phyloP scores from a whole-genome alignment of 2,888 invertebrate species.

The Palloptera scutellata region DNA sequence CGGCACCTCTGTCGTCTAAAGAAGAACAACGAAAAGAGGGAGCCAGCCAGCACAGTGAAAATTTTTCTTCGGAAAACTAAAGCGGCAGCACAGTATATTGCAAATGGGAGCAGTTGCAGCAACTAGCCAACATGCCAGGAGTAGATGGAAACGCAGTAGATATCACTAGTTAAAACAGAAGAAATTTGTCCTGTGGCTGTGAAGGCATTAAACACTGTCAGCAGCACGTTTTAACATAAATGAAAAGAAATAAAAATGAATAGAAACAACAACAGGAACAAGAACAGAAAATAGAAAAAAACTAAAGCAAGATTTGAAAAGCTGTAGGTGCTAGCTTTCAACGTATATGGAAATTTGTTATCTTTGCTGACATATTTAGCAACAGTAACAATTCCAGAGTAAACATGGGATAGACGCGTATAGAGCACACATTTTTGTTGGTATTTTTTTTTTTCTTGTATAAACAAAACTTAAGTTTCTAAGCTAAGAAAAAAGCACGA shows the following conservation, averaged over 20 bases:
- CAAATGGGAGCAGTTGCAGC: not conserved
- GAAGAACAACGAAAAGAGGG: constrained; percentile 15
- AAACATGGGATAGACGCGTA: too few species aligned
- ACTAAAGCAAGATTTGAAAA: constrained; percentile 1
- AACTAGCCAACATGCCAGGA: not conserved
- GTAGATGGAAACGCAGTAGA: constrained; percentile 12
- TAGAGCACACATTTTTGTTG: too few species aligned
- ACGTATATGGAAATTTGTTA: too few species aligned
- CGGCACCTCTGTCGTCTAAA: constrained; percentile 1
- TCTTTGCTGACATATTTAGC: too few species aligned
- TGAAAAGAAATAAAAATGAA: constrained; percentile 17
- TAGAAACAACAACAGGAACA: constrained; percentile 22
- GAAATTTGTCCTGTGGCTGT: constrained; percentile 41
- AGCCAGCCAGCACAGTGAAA: constrained; percentile 11
- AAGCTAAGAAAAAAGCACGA: too few species aligned
- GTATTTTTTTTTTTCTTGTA: too few species aligned
- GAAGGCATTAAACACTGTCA: constrained; percentile 41
- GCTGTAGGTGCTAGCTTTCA: too few species aligned
- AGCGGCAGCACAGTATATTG: not conserved
- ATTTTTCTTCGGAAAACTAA: constrained; percentile 7
- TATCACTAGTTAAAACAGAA: constrained; percentile 27
- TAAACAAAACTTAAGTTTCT: too few species aligned
- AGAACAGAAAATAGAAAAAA: constrained; percentile 21
- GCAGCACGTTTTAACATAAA: constrained; percentile 36
- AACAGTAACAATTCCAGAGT: too few species aligned